These are phyloP conservation scores for Hippocampus abdominalis DNA, from an alignment of 2,113 vertebrate genomes.

Conservation along the genomic window DNA sequence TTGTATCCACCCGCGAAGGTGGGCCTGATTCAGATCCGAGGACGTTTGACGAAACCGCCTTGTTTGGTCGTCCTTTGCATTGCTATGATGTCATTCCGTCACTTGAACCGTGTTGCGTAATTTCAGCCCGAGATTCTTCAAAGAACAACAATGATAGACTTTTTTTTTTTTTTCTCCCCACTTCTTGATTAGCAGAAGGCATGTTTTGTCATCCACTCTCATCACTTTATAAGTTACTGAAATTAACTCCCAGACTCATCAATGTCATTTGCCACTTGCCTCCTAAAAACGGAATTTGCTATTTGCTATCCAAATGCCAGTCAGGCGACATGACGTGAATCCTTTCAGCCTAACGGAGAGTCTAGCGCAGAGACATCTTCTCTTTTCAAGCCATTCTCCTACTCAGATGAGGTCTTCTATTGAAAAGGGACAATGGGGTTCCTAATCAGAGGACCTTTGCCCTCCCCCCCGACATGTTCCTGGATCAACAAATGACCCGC, in stretches of 20 bases:
- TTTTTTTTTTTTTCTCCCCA: background rate
- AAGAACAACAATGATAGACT: background rate
- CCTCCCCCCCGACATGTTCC: constrained; percentile 31
- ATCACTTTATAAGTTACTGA: background rate
- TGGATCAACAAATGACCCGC: constrained; percentile 64
- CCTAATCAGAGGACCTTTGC: constrained; percentile 65
- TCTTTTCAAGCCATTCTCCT: constrained; percentile 3
- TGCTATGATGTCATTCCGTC: too few species aligned
- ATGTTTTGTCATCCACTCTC: background rate
- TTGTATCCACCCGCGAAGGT: too few species aligned
- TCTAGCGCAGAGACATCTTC: background rate
- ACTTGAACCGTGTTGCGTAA: background rate
- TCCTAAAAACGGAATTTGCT: background rate
- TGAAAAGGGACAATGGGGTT: constrained; percentile 43
- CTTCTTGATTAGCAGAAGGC: background rate
- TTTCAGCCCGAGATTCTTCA: background rate
- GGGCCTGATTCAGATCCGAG: too few species aligned
- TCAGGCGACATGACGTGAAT: background rate
- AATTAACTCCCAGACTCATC: background rate
- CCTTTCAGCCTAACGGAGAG: background rate
- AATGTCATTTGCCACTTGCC: background rate
- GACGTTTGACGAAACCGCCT: too few species aligned
- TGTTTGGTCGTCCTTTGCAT: too few species aligned
- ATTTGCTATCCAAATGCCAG: background rate
- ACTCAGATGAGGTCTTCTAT: constrained; percentile 21